Percentiles rank a stretch among this genome's conserved stretches.
Evolutionary conservation across 1,140 invertebrate species (phyloP).

Genomic region (Maconellicoccus hirsutus): DNA sequence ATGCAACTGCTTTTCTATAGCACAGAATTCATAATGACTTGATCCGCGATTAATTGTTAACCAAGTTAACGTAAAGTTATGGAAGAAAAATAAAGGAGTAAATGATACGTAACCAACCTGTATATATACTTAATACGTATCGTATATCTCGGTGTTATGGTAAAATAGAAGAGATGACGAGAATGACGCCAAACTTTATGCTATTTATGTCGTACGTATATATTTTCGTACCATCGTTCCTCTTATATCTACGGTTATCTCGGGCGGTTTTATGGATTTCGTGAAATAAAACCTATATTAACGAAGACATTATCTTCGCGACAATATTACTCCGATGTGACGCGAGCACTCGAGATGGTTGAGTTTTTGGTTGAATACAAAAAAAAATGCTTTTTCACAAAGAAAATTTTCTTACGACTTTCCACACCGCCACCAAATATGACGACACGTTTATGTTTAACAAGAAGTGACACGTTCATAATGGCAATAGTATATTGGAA

Average conservation of each 20-base stretch:
- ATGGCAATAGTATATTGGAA: slow-evolving; percentile 5
- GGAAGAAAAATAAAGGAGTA: slow-evolving; percentile 21
- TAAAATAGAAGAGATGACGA: too few species aligned
- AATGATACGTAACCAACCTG: slow-evolving; percentile 21
- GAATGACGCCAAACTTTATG: too few species aligned
- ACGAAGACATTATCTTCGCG: too few species aligned
- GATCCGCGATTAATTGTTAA: slow-evolving; percentile 19
- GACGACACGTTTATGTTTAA: neutral
- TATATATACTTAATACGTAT: neutral
- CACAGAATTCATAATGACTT: slow-evolving; percentile 18
- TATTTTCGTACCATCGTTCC: too few species aligned
- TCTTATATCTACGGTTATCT: too few species aligned
- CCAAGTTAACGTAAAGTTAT: neutral
- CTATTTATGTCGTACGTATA: too few species aligned
- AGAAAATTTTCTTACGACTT: neutral
- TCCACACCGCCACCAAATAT: neutral
- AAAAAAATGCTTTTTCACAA: neutral
- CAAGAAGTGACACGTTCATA: neutral
- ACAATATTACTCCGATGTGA: too few species aligned
- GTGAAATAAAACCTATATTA: too few species aligned
- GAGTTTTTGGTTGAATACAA: too few species aligned
- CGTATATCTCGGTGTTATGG: too few species aligned
- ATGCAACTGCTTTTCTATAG: slow-evolving; percentile 15
- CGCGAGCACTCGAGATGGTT: too few species aligned
- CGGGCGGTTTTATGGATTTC: too few species aligned